A percentile compares a stretch with the other conserved stretches of the same genome.
These are phyloP conservation scores for Lepidocyrtoides sp. DNA, from an alignment of 2,888 invertebrate species.

Conservation along the genomic window DNA sequence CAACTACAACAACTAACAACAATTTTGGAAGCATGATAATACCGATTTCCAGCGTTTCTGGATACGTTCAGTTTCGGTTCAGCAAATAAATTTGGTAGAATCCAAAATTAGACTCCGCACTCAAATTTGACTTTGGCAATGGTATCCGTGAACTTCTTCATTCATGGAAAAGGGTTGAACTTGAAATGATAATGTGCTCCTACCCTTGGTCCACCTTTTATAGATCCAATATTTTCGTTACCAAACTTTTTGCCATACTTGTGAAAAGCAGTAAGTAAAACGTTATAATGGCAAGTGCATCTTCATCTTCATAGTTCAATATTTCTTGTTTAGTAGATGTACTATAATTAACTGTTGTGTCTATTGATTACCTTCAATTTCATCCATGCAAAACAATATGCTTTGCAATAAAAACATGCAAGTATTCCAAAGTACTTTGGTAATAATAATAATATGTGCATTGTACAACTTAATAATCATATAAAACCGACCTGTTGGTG, in stretches of 20 bases:
- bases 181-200: conserved; percentile 62
- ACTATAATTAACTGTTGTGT: conserved; percentile 71
- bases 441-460: conserved; percentile 20
- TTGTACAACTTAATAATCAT: conserved; percentile 20
- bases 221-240: conserved; percentile 60
- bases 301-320: conserved; percentile 47
- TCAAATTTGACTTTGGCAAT: background rate
- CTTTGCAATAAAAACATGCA: background rate
- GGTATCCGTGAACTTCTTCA: conserved; percentile 7
- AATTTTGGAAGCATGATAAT: conserved; percentile 22
- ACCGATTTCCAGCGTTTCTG: background rate
- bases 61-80: background rate
- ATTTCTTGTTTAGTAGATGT: conserved; percentile 41
- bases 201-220: conserved; percentile 65
- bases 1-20: conserved; percentile 22
- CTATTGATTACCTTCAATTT: conserved; percentile 70
- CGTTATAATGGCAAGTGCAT: background rate
- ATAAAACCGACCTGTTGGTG: conserved; percentile 21
- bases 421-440: background rate
- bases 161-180: conserved; percentile 67
- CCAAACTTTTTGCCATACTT: background rate
- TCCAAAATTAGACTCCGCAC: background rate
- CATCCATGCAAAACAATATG: conserved; percentile 25
- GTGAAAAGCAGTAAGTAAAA: conserved; percentile 9
- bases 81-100: background rate